Evolutionary conservation across 2,797 vertebrate genomes (phyloP).

Genomic region (Sciurus carolinensis): DNA sequence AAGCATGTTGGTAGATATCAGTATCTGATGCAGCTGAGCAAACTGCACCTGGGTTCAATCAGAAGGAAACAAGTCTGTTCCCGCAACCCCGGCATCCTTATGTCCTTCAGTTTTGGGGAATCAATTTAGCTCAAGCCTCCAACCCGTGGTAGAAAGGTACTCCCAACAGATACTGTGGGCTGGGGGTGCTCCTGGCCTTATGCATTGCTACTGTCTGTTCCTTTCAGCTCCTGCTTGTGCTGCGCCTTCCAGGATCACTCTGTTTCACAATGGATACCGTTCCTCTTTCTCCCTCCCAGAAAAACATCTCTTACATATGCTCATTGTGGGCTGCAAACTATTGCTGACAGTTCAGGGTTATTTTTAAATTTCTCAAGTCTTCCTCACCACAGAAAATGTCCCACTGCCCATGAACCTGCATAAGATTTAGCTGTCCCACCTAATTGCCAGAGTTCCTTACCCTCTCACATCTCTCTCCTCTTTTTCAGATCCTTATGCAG

Average conservation of each 20-base stretch:
- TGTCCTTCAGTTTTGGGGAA: neutral
- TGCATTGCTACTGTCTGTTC: neutral
- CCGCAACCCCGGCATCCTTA: neutral
- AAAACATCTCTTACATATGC: neutral
- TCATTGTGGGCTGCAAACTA: neutral
- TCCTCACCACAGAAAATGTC: neutral
- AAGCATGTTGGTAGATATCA: neutral
- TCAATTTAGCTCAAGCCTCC: neutral
- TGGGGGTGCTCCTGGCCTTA: neutral
- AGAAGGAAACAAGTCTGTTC: neutral
- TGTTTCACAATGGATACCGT: neutral
- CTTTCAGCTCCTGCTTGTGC: neutral
- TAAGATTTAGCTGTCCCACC: neutral
- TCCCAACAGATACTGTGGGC: neutral
- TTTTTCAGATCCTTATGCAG: neutral
- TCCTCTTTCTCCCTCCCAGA: neutral
- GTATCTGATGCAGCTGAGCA: neutral
- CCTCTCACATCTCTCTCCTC: neutral
- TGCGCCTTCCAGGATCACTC: neutral
- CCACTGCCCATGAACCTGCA: neutral
- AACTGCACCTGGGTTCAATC: neutral
- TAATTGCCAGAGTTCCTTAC: neutral
- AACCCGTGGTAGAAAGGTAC: neutral
- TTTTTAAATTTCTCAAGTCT: conserved; percentile 20
- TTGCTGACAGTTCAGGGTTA: neutral